These are phyloP conservation scores for Butastur rufipennis DNA, from an alignment of 2,113 vertebrate genomes.

Conservation along the genomic window DNA sequence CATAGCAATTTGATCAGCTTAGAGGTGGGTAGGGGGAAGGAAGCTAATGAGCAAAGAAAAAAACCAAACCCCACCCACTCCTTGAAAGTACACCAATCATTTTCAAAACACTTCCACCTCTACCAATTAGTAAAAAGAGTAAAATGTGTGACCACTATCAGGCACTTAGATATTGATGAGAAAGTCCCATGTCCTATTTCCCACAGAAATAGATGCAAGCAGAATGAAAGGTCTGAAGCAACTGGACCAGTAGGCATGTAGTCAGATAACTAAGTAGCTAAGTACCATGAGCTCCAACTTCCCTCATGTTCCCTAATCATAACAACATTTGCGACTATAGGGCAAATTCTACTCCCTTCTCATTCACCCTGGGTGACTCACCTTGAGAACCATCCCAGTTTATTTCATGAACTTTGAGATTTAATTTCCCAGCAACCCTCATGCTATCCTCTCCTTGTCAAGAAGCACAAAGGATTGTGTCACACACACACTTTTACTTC, in stretches of 20 bases:
- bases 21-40: background rate
- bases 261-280: background rate
- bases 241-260: background rate
- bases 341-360: background rate
- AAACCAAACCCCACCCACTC: background rate
- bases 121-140: rapidly evolving
- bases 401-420: background rate
- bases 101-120: background rate
- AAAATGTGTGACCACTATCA: background rate
- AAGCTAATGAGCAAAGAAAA: background rate
- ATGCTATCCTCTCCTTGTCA: background rate
- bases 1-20: background rate
- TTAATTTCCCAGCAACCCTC: background rate
- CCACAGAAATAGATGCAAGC: background rate
- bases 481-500: background rate
- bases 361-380: background rate
- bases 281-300: background rate
- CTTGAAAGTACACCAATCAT: background rate
- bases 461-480: background rate
- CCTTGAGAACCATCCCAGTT: background rate
- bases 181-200: background rate
- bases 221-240: background rate
- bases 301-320: background rate
- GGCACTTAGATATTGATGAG: background rate
- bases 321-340: background rate